These are phyloP conservation scores for Chalcis sispes DNA, from an alignment of 2,888 invertebrate species.

Conservation along the genomic window DNA sequence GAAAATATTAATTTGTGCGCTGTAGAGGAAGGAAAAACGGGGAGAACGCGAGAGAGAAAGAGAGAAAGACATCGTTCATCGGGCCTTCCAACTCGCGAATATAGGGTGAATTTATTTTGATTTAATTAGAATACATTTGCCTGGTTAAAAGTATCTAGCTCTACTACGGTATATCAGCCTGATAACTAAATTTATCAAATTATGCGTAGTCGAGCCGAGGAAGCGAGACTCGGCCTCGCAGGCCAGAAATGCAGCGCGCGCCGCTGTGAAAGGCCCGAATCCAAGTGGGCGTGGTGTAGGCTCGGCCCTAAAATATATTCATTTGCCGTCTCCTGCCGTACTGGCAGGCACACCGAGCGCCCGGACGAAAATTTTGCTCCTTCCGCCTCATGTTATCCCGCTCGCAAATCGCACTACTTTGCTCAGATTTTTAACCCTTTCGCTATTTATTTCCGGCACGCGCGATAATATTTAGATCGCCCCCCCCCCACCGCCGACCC, in stretches of 20 bases:
- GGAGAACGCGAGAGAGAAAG: too few species aligned
- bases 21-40: too few species aligned
- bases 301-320: slow-evolving; percentile 53
- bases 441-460: too few species aligned
- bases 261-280: slow-evolving; percentile 25
- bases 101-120: slow-evolving; percentile 71
- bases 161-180: slow-evolving; percentile 70
- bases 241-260: not conserved
- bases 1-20: too few species aligned
- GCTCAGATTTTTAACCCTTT: slow-evolving; percentile 67
- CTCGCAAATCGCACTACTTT: slow-evolving; percentile 66
- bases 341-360: slow-evolving; percentile 24
- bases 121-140: slow-evolving; percentile 74
- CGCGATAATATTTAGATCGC: not conserved
- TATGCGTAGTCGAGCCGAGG: slow-evolving; percentile 66
- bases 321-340: too few species aligned
- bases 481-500: not conserved
- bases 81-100: not conserved
- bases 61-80: too few species aligned
- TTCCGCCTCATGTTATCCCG: slow-evolving; percentile 63
- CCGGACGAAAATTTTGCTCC: slow-evolving; percentile 31
- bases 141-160: slow-evolving; percentile 69
- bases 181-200: slow-evolving; percentile 73
- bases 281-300: slow-evolving; percentile 58
- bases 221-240: not conserved